Percentiles rank a stretch among this genome's conserved stretches.
Evolutionary conservation across 2,113 vertebrate genomes (phyloP).

Genomic region (Acrocephalus kingi): DNA sequence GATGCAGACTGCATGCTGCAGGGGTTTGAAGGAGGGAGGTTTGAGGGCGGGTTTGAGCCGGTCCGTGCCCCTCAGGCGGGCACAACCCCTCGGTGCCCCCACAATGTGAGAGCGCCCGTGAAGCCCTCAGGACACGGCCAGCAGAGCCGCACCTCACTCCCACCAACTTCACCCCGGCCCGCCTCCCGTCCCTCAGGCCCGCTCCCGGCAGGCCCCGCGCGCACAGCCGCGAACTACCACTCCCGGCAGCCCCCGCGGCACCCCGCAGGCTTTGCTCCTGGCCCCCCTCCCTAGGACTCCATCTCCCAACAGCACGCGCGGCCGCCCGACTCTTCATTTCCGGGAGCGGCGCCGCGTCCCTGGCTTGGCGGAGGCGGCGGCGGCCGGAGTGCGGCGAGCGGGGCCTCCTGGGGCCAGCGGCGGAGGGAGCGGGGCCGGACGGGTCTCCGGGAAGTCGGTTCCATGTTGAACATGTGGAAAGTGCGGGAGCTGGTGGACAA

Average conservation of each 20-base stretch:
- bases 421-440: conserved; percentile 40
- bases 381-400: conserved; percentile 4
- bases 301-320: background rate
- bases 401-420: conserved; percentile 33
- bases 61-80: rapidly evolving
- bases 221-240: background rate
- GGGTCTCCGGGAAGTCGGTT: conserved; percentile 62
- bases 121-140: rapidly evolving
- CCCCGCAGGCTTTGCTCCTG: background rate
- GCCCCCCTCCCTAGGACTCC: background rate
- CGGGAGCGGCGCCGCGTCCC: conserved; percentile 43
- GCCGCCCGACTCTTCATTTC: background rate
- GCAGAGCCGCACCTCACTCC: rapidly evolving
- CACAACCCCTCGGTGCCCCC: rapidly evolving
- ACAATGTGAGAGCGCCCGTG: rapidly evolving
- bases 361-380: conserved; percentile 37
- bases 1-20: background rate
- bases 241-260: conserved; percentile 43
- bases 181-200: background rate
- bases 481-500: conserved; percentile 94
- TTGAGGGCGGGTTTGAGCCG: no score
- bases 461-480: conserved; percentile 96
- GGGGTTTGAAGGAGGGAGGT: background rate
- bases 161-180: rapidly evolving
- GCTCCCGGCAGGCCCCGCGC: background rate